These are phyloP conservation scores for Casuarius casuarius DNA, from an alignment of 2,113 vertebrate species.

Conservation along the genomic window DNA sequence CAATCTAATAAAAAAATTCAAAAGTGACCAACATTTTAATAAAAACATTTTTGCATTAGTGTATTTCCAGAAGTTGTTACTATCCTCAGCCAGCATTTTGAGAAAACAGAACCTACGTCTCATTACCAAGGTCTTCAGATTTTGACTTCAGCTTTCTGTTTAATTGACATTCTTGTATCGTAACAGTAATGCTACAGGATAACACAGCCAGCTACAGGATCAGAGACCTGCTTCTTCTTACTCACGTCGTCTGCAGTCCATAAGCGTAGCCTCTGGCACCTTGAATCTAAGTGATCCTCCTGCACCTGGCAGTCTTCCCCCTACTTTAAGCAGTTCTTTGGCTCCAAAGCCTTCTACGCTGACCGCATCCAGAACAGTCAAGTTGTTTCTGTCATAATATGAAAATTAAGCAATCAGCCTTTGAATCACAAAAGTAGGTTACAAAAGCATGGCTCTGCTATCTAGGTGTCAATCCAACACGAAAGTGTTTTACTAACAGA, in stretches of 20 bases:
- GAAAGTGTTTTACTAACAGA: not conserved
- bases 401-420: not conserved
- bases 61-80: not conserved
- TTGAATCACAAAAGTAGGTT: not conserved
- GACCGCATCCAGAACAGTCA: slow-evolving; percentile 92
- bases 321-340: slow-evolving; percentile 91
- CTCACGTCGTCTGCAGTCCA: slow-evolving; percentile 96
- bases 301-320: slow-evolving; percentile 89
- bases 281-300: slow-evolving; percentile 94
- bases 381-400: slow-evolving; percentile 86
- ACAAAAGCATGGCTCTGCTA: not conserved
- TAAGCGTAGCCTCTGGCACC: slow-evolving; percentile 94
- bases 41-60: not conserved
- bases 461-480: not conserved
- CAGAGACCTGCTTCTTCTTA: not conserved
- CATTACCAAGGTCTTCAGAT: not conserved
- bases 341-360: slow-evolving; percentile 90
- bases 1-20: not conserved
- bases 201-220: not conserved
- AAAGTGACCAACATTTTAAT: not conserved
- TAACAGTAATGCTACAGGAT: not conserved
- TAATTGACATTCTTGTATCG: rapidly evolving
- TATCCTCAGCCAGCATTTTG: not conserved
- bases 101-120: not conserved
- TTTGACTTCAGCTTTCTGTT: not conserved